A percentile compares a stretch with the other conserved stretches of the same genome.
Conservation (phyloP, 1,140 invertebrate species). For the Saccostrea echinata region DNA sequence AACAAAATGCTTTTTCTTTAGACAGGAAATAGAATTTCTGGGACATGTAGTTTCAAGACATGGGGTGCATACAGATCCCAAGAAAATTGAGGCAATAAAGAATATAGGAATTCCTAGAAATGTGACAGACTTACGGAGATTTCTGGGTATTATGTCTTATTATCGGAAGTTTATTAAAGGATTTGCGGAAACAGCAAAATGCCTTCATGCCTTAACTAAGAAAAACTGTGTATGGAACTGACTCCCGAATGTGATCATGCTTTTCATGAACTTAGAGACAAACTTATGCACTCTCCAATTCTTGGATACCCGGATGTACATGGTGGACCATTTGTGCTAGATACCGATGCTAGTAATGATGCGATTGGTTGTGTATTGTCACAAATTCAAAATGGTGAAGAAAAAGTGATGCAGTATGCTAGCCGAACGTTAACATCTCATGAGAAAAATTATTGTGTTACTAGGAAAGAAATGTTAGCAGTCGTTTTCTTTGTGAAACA, state of each 20-base stretch:
- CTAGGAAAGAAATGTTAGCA: conserved; percentile 34
- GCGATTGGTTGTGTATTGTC: conserved; percentile 70
- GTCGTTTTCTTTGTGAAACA: conserved; percentile 34
- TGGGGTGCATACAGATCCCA: conserved; percentile 66
- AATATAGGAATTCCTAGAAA: conserved; percentile 69
- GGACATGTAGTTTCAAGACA: conserved; percentile 69
- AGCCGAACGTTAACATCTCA: too few species aligned
- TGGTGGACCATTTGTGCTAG: conserved; percentile 42
- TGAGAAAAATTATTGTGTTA: conserved; percentile 71
- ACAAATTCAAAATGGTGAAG: conserved; percentile 65
- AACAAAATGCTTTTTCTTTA: conserved; percentile 67
- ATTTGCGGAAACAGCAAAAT: conserved; percentile 45
- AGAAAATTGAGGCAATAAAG: conserved; percentile 70
- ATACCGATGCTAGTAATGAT: conserved; percentile 48
- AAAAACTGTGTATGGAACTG: conserved; percentile 14
- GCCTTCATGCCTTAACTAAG: conserved; percentile 51
- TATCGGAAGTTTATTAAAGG: conserved; percentile 70
- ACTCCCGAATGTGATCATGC: background rate
- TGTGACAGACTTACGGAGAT: conserved; percentile 68
- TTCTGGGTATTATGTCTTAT: conserved; percentile 69
- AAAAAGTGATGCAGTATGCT: conserved; percentile 58
- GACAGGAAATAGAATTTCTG: conserved; percentile 64
- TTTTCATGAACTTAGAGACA: conserved; percentile 34
- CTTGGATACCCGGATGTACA: conserved; percentile 43
- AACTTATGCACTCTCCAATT: conserved; percentile 12